A percentile compares a stretch with the other conserved stretches of the same genome.
Conservation (phyloP, 2,797 vertebrate species). For the Nannoperca australis region DNA sequence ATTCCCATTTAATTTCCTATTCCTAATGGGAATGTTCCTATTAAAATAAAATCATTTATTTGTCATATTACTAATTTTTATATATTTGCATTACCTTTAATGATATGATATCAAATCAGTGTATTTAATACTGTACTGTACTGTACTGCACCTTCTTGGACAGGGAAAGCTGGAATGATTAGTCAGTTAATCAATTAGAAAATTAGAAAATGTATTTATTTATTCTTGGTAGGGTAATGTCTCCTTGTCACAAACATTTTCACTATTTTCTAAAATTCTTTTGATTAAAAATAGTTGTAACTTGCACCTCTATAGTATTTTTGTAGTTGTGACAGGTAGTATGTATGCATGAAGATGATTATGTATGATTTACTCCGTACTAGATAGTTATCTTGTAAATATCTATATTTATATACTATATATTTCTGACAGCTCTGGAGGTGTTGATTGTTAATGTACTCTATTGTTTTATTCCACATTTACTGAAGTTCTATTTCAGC, state of each 20-base stretch:
- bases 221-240: no score
- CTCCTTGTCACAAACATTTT: not conserved
- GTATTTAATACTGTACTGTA: not conserved
- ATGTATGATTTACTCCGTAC: not conserved
- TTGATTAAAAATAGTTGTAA: not conserved
- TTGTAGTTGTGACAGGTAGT: not conserved
- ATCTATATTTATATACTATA: not conserved
- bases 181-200: not conserved
- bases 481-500: not conserved
- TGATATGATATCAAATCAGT: not conserved
- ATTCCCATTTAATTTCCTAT: no score
- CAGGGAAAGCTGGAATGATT: no score
- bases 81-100: not conserved
- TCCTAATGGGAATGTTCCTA: no score
- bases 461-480: not conserved
- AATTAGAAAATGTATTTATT: not conserved
- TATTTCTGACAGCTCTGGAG: not conserved
- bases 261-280: not conserved
- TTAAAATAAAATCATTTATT: no score
- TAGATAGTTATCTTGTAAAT: not conserved
- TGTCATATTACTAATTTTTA: not conserved
- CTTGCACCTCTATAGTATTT: not conserved
- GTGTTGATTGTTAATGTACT: no score
- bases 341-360: not conserved
- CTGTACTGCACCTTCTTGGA: not conserved